Percentiles rank a stretch among this genome's conserved stretches.
These are phyloP conservation scores for Anabacerthia variegaticeps DNA, from an alignment of 2,797 vertebrate species.

Conservation along the genomic window DNA sequence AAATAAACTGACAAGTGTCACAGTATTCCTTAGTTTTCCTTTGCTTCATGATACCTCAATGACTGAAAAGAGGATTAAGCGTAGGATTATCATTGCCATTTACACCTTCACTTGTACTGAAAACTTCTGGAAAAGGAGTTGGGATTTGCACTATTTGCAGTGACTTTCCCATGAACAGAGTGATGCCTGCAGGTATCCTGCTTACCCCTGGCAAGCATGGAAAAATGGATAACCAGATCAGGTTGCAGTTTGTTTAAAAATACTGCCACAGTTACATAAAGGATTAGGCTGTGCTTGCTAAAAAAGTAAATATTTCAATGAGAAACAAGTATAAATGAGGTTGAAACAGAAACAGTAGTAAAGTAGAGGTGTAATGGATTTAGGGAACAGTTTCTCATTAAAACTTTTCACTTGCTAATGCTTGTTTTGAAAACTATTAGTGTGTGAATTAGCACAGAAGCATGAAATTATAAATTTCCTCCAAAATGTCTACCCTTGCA, in stretches of 20 bases:
- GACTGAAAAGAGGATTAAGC: not conserved
- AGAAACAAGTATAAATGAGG: not conserved
- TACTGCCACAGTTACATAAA: conserved; percentile 40
- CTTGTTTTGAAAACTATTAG: not conserved
- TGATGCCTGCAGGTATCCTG: conserved; percentile 17
- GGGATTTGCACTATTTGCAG: not conserved
- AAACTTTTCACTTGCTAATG: not conserved
- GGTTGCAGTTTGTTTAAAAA: conserved; percentile 64
- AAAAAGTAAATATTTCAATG: not conserved
- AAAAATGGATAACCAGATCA: conserved; percentile 25
- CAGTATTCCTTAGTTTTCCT: not conserved
- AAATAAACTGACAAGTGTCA: not conserved
- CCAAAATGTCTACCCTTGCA: not conserved
- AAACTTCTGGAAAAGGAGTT: not conserved
- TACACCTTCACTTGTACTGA: not conserved
- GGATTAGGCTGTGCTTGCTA: not conserved
- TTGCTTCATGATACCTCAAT: not conserved
- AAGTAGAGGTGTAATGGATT: not conserved
- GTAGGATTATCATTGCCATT: not conserved
- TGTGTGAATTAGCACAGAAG: not conserved
- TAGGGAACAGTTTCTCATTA: not conserved
- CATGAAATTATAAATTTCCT: not conserved
- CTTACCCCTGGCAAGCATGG: not conserved
- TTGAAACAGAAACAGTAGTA: not conserved
- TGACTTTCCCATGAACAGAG: not conserved